These are phyloP conservation scores for Octodonta nipae DNA, from an alignment of 2,888 invertebrate genomes.

Conservation along the genomic window DNA sequence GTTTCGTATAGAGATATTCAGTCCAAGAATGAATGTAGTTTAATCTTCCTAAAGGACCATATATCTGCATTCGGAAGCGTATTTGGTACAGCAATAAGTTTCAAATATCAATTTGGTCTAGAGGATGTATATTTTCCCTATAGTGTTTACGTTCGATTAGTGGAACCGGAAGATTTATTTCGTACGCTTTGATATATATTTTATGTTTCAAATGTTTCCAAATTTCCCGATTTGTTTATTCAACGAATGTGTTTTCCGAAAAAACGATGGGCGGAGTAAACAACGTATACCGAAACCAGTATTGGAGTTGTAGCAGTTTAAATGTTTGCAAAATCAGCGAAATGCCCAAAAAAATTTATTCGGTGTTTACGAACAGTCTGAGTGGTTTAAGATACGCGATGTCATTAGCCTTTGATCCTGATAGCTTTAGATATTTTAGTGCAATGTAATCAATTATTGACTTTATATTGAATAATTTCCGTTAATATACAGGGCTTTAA, in stretches of 20 bases:
- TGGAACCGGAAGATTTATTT: not conserved
- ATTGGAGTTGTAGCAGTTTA: too few relatives aligned
- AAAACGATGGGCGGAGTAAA: too few relatives aligned
- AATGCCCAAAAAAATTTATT: too few relatives aligned
- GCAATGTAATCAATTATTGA: too few relatives aligned
- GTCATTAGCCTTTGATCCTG: too few relatives aligned
- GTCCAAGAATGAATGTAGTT: not conserved
- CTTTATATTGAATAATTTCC: too few relatives aligned
- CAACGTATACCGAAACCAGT: too few relatives aligned
- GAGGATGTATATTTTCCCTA: slow-evolving; percentile 1
- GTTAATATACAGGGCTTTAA: too few relatives aligned
- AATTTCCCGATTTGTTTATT: not conserved
- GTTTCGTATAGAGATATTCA: not conserved
- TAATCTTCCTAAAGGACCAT: slow-evolving; percentile 1
- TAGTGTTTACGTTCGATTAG: slow-evolving; percentile 2
- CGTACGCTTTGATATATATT: not conserved
- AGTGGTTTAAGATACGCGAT: too few relatives aligned
- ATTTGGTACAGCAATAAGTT: slow-evolving; percentile 1
- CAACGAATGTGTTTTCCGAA: not conserved
- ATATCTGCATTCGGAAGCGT: not conserved
- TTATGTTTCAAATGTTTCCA: not conserved
- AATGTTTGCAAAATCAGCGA: too few relatives aligned
- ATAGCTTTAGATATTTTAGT: too few relatives aligned
- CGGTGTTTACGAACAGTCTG: too few relatives aligned
- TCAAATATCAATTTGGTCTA: slow-evolving; percentile 2